Percentiles rank a stretch among this genome's conserved stretches.
Evolutionary conservation across 2,888 invertebrate genomes (phyloP).

Genomic region (Mesorhabditis sp.): DNA sequence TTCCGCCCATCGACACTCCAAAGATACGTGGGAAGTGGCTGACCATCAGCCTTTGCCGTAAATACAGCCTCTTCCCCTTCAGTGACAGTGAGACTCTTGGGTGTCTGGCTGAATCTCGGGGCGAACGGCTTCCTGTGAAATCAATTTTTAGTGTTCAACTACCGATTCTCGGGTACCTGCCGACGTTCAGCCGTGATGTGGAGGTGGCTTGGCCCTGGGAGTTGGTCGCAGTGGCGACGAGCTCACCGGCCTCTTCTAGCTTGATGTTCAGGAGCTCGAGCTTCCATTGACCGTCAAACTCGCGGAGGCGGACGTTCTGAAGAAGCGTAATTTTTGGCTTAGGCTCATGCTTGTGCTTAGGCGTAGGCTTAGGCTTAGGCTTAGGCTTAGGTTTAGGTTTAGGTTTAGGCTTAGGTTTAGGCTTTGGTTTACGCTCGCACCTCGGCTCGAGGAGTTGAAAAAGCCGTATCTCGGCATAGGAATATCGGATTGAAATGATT

Average conservation of each 20-base stretch:
- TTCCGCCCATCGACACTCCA: slow-evolving; percentile 48
- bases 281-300: slow-evolving; percentile 52
- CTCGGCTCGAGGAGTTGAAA: too few relatives aligned
- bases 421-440: neutral
- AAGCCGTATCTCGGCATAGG: too few relatives aligned
- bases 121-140: slow-evolving; percentile 32
- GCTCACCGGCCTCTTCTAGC: slow-evolving; percentile 50
- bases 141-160: neutral
- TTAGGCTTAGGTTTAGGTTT: neutral
- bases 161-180: slow-evolving; percentile 26
- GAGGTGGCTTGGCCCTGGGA: slow-evolving; percentile 54
- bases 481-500: too few relatives aligned
- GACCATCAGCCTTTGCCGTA: slow-evolving; percentile 46
- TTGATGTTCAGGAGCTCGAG: slow-evolving; percentile 44
- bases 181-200: slow-evolving; percentile 14
- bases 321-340: neutral
- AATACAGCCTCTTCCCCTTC: slow-evolving; percentile 46
- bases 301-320: slow-evolving; percentile 44
- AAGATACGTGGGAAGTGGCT: slow-evolving; percentile 44
- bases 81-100: slow-evolving; percentile 37
- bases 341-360: neutral
- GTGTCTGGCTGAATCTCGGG: slow-evolving; percentile 27
- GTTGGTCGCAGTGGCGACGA: slow-evolving; percentile 58
- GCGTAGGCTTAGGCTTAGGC: neutral
- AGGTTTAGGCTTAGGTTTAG: neutral